Conservation (phyloP, 2,888 invertebrate genomes). For the Liopterus haemorrhoidalis region DNA sequence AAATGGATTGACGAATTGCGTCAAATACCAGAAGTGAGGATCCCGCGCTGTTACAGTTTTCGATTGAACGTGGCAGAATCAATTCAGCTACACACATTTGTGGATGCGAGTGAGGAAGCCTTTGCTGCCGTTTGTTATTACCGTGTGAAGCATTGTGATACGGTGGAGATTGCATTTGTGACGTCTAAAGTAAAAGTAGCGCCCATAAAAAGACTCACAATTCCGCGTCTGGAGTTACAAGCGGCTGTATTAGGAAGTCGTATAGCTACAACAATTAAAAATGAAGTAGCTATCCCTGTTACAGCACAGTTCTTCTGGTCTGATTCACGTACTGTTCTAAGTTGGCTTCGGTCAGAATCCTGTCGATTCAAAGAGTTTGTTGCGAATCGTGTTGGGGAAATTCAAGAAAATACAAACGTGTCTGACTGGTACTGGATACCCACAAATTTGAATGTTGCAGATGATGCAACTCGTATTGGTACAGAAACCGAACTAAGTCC, state of each 20-base stretch:
- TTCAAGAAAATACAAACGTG: constrained; percentile 16
- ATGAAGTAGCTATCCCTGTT: constrained; percentile 12
- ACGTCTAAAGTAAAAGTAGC: constrained; percentile 2
- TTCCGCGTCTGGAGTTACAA: constrained; percentile 6
- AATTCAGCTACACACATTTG: constrained; percentile 25
- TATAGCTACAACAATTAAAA: constrained; percentile 2
- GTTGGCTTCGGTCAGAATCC: constrained; percentile 17
- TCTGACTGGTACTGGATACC: constrained; percentile 15
- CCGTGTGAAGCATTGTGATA: not conserved
- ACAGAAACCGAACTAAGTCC: too few species aligned
- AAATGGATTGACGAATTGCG: constrained; percentile 9
- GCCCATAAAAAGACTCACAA: not conserved
- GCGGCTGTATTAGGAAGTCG: constrained; percentile 7
- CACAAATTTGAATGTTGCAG: constrained; percentile 15
- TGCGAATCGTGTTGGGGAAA: constrained; percentile 15
- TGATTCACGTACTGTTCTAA: constrained; percentile 17
- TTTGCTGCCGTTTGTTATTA: constrained; percentile 21
- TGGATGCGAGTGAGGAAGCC: constrained; percentile 22
- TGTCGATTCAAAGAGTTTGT: constrained; percentile 20
- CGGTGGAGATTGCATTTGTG: constrained; percentile 1
- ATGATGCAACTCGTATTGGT: constrained; percentile 23
- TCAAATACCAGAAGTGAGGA: not conserved
- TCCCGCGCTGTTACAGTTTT: not conserved
- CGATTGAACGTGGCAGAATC: not conserved
- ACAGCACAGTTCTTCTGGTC: constrained; percentile 13